These are phyloP conservation scores for Achlya flavicornis DNA, from an alignment of 2,888 invertebrate species.

Conservation along the genomic window DNA sequence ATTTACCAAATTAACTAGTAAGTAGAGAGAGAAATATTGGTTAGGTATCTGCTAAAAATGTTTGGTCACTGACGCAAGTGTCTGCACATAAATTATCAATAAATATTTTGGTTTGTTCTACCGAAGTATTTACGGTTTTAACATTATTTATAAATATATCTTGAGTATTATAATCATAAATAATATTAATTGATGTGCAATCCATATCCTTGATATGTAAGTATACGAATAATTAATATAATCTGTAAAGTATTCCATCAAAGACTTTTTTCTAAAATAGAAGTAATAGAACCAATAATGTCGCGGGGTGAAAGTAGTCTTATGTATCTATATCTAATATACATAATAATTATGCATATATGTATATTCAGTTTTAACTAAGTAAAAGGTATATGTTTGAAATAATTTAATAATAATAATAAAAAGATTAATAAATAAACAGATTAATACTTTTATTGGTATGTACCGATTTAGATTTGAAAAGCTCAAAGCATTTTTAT, in stretches of 20 bases:
- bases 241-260: too few relatives aligned
- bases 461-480: neutral
- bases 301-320: too few relatives aligned
- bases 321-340: too few relatives aligned
- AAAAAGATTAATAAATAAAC: neutral
- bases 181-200: too few relatives aligned
- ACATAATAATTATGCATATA: too few relatives aligned
- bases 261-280: too few relatives aligned
- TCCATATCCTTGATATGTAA: too few relatives aligned
- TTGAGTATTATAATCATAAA: too few relatives aligned
- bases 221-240: too few relatives aligned
- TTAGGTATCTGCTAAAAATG: constrained; percentile 38
- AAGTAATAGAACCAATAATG: too few relatives aligned
- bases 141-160: neutral
- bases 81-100: constrained; percentile 50
- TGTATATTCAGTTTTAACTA: too few relatives aligned
- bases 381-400: neutral
- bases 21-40: constrained; percentile 20
- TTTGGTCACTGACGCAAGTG: constrained; percentile 55
- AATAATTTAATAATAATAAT: too few relatives aligned
- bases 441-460: neutral
- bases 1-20: constrained; percentile 15
- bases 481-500: neutral
- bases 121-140: neutral
- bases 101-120: constrained; percentile 45